These are phyloP conservation scores for Oreocharis arfaki DNA, from an alignment of 2,113 vertebrate species.

Conservation along the genomic window DNA sequence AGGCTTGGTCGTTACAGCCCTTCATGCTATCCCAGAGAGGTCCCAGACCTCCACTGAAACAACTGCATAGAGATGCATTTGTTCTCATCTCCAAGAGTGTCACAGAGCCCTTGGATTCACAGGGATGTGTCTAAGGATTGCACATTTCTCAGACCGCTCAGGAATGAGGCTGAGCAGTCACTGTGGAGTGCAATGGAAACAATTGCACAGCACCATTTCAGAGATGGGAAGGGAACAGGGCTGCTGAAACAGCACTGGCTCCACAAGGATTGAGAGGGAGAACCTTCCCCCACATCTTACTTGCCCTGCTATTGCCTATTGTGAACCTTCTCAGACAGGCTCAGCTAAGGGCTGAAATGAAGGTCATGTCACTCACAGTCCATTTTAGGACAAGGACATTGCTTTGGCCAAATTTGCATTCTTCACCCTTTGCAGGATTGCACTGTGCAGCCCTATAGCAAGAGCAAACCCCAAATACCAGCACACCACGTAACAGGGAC, in stretches of 20 bases:
- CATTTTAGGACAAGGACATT: background rate
- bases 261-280: fast-evolving
- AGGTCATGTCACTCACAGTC: background rate
- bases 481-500: background rate
- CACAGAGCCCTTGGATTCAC: background rate
- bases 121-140: fast-evolving
- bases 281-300: background rate
- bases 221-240: background rate
- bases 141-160: background rate
- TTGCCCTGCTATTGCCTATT: fast-evolving
- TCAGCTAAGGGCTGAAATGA: background rate
- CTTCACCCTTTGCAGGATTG: background rate
- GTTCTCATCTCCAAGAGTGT: background rate
- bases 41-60: background rate
- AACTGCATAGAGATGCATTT: background rate
- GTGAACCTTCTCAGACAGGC: background rate
- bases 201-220: background rate
- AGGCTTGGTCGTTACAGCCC: background rate
- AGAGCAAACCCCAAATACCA: background rate
- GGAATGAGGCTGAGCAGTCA: background rate
- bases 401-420: background rate
- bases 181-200: background rate
- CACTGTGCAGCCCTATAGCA: background rate
- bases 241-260: background rate
- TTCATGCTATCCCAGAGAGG: background rate